Evolutionary conservation across 2,797 vertebrate genomes (phyloP).

Genomic region (Neostethus bicornis): DNA sequence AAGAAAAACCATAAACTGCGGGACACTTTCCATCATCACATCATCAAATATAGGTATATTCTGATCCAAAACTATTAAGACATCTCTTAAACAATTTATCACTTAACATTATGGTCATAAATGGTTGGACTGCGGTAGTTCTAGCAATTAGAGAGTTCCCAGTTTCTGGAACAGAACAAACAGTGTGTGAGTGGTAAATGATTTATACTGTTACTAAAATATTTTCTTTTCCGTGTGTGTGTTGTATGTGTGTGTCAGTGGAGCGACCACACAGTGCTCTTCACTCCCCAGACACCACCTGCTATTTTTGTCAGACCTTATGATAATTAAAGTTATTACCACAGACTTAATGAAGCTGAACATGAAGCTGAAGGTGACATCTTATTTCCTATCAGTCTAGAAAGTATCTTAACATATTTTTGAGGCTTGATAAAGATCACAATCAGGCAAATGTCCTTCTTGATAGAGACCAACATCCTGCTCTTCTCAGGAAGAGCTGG

Average conservation of each 20-base stretch:
- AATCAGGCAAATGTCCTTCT: slow-evolving; percentile 14
- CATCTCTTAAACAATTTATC: slow-evolving; percentile 23
- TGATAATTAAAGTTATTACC: slow-evolving; percentile 40
- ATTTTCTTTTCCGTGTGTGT: slow-evolving; percentile 23
- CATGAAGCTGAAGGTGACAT: not conserved
- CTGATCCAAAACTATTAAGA: slow-evolving; percentile 39
- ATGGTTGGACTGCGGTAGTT: slow-evolving; percentile 39
- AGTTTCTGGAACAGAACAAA: slow-evolving; percentile 34
- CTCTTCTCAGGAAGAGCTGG: slow-evolving; percentile 8
- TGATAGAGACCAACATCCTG: slow-evolving; percentile 38
- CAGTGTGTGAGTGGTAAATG: slow-evolving; percentile 21
- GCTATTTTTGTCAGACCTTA: slow-evolving; percentile 52
- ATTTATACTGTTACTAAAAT: slow-evolving; percentile 56
- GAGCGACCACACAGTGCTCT: slow-evolving; percentile 67
- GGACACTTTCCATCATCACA: slow-evolving; percentile 64
- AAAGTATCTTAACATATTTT: not conserved
- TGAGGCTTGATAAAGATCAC: slow-evolving; percentile 2
- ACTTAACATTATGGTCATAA: slow-evolving; percentile 24
- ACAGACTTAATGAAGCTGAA: slow-evolving; percentile 4
- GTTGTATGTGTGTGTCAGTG: too few relatives aligned
- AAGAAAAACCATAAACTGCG: slow-evolving; percentile 51
- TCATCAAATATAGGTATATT: slow-evolving; percentile 46
- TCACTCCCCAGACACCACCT: slow-evolving; percentile 55
- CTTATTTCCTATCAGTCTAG: not conserved
- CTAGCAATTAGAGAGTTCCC: slow-evolving; percentile 45